A percentile compares a stretch with the other conserved stretches of the same genome.
phyloP scores from a whole-genome alignment of 1,140 invertebrate genomes.

The Ptiloglossa arizonensis region DNA sequence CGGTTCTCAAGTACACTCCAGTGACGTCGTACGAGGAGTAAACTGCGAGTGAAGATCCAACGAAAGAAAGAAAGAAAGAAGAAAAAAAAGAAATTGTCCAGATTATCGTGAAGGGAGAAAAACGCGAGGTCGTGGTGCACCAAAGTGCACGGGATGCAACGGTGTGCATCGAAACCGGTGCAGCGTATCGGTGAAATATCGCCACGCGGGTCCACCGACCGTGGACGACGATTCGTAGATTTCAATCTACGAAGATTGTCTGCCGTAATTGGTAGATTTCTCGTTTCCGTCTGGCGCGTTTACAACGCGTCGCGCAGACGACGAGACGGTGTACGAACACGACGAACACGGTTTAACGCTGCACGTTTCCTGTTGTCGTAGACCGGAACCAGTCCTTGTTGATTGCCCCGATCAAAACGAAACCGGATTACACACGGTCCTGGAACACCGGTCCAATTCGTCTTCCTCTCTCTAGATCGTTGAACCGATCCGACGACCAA shows the following conservation, averaged over 20 bases:
- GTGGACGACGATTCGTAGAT: slow-evolving; percentile 45
- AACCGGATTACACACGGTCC: too few relatives aligned
- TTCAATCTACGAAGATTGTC: slow-evolving; percentile 51
- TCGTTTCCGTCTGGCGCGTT: slow-evolving; percentile 44
- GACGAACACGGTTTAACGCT: neutral
- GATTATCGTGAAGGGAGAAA: too few relatives aligned
- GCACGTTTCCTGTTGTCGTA: neutral
- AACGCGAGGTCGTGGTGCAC: neutral
- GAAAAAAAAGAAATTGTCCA: too few relatives aligned
- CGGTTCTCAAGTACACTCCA: too few relatives aligned
- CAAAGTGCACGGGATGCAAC: neutral
- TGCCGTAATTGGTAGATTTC: slow-evolving; percentile 52
- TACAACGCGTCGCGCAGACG: neutral
- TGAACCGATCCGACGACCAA: too few relatives aligned
- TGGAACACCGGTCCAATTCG: too few relatives aligned
- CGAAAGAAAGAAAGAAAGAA: too few relatives aligned
- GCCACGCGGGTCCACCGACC: neutral
- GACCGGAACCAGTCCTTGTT: neutral
- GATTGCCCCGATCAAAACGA: neutral
- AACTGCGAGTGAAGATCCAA: too few relatives aligned
- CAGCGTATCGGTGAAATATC: slow-evolving; percentile 23
- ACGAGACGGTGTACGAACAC: neutral
- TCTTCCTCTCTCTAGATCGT: too few relatives aligned
- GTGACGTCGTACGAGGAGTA: too few relatives aligned
- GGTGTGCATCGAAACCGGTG: neutral